These are phyloP conservation scores for Aphyosemion australe DNA, from an alignment of 2,113 vertebrate genomes.

Conservation along the genomic window DNA sequence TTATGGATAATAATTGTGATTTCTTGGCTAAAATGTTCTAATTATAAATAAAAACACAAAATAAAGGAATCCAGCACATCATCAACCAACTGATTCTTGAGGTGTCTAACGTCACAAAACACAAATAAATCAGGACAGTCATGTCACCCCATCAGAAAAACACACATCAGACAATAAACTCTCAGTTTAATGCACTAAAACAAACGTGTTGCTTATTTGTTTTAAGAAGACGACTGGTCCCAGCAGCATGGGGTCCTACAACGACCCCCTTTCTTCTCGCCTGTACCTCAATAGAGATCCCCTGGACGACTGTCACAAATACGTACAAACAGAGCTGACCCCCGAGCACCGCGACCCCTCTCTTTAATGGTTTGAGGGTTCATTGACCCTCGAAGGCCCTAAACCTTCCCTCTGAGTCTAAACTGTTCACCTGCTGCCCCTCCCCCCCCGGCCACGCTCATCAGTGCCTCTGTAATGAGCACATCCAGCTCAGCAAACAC, in stretches of 20 bases:
- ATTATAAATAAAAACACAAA: too few relatives aligned
- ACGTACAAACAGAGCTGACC: constrained; percentile 29
- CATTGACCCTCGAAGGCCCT: constrained; percentile 66
- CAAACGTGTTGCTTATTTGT: constrained; percentile 64
- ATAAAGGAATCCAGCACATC: too few relatives aligned
- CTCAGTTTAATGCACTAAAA: constrained; percentile 46
- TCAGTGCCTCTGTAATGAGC: constrained; percentile 42
- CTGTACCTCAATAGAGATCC: constrained; percentile 55
- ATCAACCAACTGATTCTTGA: background rate
- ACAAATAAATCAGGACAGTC: constrained; percentile 19
- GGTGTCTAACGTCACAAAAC: background rate
- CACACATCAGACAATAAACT: constrained; percentile 54
- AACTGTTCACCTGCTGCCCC: constrained; percentile 31
- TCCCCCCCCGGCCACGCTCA: constrained; percentile 11
- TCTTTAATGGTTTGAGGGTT: constrained; percentile 53
- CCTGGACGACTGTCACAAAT: constrained; percentile 29
- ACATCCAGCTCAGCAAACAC: constrained; percentile 49
- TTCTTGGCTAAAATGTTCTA: too few relatives aligned
- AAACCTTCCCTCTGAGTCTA: constrained; percentile 38
- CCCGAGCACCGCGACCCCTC: constrained; percentile 41
- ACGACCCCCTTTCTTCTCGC: constrained; percentile 21
- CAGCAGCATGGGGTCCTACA: constrained; percentile 59
- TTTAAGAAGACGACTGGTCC: constrained; percentile 52
- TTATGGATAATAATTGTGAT: too few relatives aligned
- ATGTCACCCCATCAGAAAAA: constrained; percentile 21